Conservation (phyloP, 2,113 vertebrate genomes). For the Reinhardtius hippoglossoides region DNA sequence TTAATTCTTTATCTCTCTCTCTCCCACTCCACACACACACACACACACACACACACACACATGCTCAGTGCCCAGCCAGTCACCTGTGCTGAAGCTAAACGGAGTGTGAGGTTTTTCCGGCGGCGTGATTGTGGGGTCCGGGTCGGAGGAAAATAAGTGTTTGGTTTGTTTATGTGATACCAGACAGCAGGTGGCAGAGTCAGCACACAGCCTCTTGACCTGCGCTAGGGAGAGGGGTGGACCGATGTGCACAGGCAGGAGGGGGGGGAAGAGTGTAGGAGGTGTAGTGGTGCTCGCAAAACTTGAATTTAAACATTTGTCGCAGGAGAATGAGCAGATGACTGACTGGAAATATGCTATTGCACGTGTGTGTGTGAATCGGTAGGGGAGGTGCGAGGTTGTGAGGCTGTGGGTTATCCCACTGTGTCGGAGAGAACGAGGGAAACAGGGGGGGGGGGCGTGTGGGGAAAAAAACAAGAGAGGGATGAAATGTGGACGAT, state of each 20-base stretch:
- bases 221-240: conserved; percentile 13
- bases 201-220: conserved; percentile 59
- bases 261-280: neutral
- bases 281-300: neutral
- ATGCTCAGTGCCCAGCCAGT: conserved; percentile 61
- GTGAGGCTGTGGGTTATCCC: conserved; percentile 58
- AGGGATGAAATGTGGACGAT: conserved; percentile 59
- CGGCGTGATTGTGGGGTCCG: conserved; percentile 80
- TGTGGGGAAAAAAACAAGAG: conserved; percentile 27
- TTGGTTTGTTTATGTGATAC: conserved; percentile 76
- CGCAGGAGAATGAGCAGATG: too few relatives aligned
- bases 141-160: conserved; percentile 74
- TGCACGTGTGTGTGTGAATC: conserved; percentile 10
- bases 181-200: conserved; percentile 81
- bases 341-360: too few relatives aligned
- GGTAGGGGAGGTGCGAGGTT: conserved; percentile 52
- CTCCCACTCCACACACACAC: neutral
- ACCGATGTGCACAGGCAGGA: conserved; percentile 15
- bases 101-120: conserved; percentile 82
- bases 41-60: neutral
- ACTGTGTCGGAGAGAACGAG: conserved; percentile 51
- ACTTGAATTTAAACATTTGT: conserved; percentile 15
- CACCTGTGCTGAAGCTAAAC: conserved; percentile 82
- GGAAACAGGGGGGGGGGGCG: conserved; percentile 20
- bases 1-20: neutral